Percentiles rank a stretch among this genome's conserved stretches.
Evolutionary conservation across 1,140 invertebrate genomes (phyloP).

Genomic region (Drosophila kohkoa): DNA sequence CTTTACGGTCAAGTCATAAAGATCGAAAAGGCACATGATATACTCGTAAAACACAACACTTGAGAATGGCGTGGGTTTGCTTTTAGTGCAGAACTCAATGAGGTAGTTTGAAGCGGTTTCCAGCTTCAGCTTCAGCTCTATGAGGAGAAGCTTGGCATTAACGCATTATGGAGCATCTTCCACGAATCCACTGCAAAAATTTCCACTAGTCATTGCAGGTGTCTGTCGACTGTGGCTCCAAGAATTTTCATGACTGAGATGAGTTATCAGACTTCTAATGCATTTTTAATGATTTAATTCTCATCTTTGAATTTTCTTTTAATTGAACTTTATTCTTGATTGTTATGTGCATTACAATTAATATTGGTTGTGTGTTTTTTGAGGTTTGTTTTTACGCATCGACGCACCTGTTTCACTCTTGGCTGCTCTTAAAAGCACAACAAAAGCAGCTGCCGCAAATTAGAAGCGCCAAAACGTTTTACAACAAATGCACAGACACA

Average conservation of each 20-base stretch:
- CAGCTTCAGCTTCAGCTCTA: not conserved
- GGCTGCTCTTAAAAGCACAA: conserved; percentile 60
- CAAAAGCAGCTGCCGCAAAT: conserved; percentile 77
- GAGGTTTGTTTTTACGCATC: conserved; percentile 33
- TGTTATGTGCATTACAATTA: conserved; percentile 16
- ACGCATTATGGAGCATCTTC: conserved; percentile 44
- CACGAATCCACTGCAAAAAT: conserved; percentile 18
- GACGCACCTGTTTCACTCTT: conserved; percentile 75
- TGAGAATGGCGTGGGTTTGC: conserved; percentile 38
- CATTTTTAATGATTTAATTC: conserved; percentile 72
- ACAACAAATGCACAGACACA: conserved; percentile 61
- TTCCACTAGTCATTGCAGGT: conserved; percentile 77
- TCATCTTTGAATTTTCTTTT: conserved; percentile 23
- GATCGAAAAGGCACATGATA: conserved; percentile 43
- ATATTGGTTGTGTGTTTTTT: conserved; percentile 19
- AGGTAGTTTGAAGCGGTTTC: conserved; percentile 10
- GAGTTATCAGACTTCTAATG: conserved; percentile 56
- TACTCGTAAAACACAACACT: conserved; percentile 47
- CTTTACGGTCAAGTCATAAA: conserved; percentile 39
- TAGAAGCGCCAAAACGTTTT: conserved; percentile 74
- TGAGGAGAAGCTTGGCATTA: conserved; percentile 1
- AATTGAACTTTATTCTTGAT: conserved; percentile 10
- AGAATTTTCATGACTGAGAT: conserved; percentile 45
- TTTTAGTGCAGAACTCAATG: conserved; percentile 54
- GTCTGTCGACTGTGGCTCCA: conserved; percentile 45